These are phyloP conservation scores for Pseudococcus viburni DNA, from an alignment of 2,888 invertebrate species.

Conservation along the genomic window DNA sequence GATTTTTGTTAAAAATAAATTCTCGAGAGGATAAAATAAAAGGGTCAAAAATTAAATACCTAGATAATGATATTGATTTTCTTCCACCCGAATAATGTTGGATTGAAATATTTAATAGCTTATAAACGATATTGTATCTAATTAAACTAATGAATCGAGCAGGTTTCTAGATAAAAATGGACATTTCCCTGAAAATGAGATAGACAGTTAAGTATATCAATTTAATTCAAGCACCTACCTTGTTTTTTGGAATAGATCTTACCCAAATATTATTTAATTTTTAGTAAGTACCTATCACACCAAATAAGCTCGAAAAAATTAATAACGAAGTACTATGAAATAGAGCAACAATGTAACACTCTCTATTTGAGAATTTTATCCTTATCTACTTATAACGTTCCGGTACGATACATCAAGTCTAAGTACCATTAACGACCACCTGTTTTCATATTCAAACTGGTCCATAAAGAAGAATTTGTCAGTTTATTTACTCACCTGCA, in stretches of 20 bases:
- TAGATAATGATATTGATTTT: neutral
- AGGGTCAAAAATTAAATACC: slow-evolving; percentile 4
- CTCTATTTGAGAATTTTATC: neutral
- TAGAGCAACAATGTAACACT: too few relatives aligned
- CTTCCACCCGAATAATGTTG: neutral
- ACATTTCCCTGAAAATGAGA: neutral
- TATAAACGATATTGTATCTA: slow-evolving; percentile 8
- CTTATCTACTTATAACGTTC: neutral
- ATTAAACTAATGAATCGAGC: slow-evolving; percentile 14
- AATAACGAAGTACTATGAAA: too few relatives aligned
- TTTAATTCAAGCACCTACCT: neutral
- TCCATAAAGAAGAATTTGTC: slow-evolving; percentile 14
- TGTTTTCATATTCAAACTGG: neutral
- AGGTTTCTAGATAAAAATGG: neutral
- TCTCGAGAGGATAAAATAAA: neutral
- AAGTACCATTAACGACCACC: neutral
- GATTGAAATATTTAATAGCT: slow-evolving; percentile 14
- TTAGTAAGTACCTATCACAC: neutral
- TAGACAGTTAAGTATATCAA: neutral
- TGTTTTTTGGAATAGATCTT: neutral
- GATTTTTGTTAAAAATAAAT: neutral
- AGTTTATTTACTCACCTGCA: slow-evolving; percentile 14
- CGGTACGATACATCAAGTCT: neutral
- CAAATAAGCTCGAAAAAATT: too few relatives aligned
- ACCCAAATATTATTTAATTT: neutral